phyloP scores from a whole-genome alignment of 2,888 invertebrate species.

The Tetropium fuscum region DNA sequence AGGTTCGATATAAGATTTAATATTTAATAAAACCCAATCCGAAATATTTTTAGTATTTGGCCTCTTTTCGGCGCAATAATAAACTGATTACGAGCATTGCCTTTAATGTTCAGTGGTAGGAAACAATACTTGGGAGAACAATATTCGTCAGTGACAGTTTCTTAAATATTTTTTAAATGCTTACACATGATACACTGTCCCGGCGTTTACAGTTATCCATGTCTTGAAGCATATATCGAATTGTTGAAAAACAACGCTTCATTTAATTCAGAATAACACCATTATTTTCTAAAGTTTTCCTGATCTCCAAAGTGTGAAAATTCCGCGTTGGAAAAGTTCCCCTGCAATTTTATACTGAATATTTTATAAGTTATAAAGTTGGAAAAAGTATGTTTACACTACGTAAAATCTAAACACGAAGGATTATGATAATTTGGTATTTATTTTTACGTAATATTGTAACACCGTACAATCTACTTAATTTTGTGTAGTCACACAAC shows the following conservation, averaged over 20 bases:
- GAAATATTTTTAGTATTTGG: too few species aligned
- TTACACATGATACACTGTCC: constrained; percentile 9
- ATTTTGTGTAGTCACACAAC: constrained; percentile 14
- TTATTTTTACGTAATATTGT: constrained; percentile 45
- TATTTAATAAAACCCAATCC: too few species aligned
- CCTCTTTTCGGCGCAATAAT: too few species aligned
- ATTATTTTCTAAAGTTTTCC: constrained; percentile 51
- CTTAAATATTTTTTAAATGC: constrained; percentile 8
- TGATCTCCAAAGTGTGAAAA: constrained; percentile 53
- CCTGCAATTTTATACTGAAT: constrained; percentile 52
- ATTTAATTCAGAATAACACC: constrained; percentile 52
- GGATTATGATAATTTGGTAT: constrained; percentile 45
- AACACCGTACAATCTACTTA: constrained; percentile 28
- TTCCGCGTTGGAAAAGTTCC: constrained; percentile 38
- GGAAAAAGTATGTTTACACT: constrained; percentile 46
- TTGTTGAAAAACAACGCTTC: constrained; percentile 36
- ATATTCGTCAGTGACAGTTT: too few species aligned
- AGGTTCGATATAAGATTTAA: too few species aligned
- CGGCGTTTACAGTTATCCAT: too few species aligned
- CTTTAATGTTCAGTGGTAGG: too few species aligned
- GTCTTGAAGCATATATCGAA: constrained; percentile 15
- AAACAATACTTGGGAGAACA: too few species aligned
- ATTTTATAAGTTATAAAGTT: constrained; percentile 56
- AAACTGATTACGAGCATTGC: too few species aligned
- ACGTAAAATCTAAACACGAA: constrained; percentile 37